phyloP scores from a whole-genome alignment of 2,113 vertebrate genomes.

The Bubalus kerabau region DNA sequence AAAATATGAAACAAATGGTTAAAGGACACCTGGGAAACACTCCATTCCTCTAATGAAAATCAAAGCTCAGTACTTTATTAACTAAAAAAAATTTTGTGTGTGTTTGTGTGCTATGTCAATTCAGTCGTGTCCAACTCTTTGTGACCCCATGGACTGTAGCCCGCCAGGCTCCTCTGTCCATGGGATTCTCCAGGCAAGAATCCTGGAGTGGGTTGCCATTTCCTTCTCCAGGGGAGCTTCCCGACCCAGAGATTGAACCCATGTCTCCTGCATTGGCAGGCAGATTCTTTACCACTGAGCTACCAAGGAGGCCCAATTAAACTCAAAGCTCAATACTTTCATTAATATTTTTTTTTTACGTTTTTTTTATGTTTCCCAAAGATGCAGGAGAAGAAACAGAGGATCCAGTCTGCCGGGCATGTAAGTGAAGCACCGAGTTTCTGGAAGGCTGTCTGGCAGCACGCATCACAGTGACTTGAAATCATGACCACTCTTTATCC shows the following conservation, averaged over 20 bases:
- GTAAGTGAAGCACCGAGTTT: not conserved
- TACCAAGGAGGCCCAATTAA: not conserved
- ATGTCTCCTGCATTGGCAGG: rapidly evolving
- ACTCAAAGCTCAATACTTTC: not conserved
- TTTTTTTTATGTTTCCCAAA: not conserved
- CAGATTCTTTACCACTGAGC: not conserved
- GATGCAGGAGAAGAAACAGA: not conserved
- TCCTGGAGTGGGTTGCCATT: not conserved
- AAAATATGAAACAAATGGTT: not conserved
- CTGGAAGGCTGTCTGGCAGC: not conserved
- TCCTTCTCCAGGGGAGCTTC: not conserved
- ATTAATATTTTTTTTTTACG: not conserved
- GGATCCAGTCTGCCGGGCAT: rapidly evolving
- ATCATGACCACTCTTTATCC: not conserved
- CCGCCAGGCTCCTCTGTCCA: not conserved
- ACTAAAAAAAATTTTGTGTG: not conserved
- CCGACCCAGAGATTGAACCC: not conserved
- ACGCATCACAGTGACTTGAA: not conserved
- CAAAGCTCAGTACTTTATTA: not conserved
- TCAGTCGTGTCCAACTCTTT: not conserved
- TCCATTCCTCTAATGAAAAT: not conserved
- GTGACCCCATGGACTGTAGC: not conserved
- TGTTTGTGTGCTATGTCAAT: not conserved
- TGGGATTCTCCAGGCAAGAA: not conserved
- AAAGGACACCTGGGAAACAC: not conserved